Evolutionary conservation across 1,140 invertebrate species (phyloP).

Genomic region (Zophobas atratus): DNA sequence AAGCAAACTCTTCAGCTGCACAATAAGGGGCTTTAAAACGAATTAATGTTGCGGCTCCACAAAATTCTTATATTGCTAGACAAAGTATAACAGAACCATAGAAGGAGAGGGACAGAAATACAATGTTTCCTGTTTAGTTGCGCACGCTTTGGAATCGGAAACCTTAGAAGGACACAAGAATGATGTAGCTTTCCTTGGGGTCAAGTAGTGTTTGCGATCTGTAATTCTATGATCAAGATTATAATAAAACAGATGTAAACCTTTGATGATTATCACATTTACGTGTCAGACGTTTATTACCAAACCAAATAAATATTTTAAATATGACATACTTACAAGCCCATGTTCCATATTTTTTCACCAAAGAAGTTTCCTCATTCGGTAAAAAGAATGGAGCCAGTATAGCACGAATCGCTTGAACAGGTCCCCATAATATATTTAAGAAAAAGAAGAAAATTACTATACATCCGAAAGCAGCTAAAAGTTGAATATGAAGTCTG

Average conservation of each 20-base stretch:
- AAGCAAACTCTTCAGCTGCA: no score
- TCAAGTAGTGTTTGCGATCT: no score
- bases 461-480: slow-evolving; percentile 55
- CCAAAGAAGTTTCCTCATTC: slow-evolving; percentile 58
- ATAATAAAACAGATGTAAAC: neutral
- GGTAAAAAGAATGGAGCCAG: slow-evolving; percentile 60
- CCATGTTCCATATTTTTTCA: slow-evolving; percentile 61
- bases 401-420: slow-evolving; percentile 54
- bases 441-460: slow-evolving; percentile 55
- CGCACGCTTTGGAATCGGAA: no score
- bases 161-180: no score
- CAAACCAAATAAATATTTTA: neutral
- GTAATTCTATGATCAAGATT: no score
- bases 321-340: slow-evolving; percentile 58
- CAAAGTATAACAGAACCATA: no score
- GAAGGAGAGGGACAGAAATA: no score
- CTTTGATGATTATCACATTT: slow-evolving; percentile 4
- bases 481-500: slow-evolving; percentile 39
- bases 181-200: no score
- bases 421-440: slow-evolving; percentile 54
- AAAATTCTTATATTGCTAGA: no score
- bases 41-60: no score
- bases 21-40: no score
- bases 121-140: no score
- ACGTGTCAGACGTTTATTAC: neutral